Evolutionary conservation across 2,113 vertebrate genomes (phyloP).

Genomic region (Camelus bactrianus): DNA sequence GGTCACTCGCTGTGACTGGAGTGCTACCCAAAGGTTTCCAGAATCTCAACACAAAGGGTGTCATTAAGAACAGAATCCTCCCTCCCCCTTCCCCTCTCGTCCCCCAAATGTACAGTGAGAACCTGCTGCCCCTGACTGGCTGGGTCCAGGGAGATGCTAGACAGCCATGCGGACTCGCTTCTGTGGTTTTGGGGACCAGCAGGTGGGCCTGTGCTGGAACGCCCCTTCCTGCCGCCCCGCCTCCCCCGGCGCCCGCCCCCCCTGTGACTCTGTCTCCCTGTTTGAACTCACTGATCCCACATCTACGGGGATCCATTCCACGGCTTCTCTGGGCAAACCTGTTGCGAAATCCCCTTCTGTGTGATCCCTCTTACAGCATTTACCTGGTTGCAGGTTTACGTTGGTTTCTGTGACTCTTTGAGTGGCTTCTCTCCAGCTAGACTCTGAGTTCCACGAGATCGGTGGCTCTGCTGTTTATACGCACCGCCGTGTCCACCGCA

Average conservation of each 20-base stretch:
- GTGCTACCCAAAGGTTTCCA: background rate
- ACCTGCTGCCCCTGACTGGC: background rate
- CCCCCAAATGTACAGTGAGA: background rate
- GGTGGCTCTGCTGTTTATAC: background rate
- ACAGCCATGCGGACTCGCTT: background rate
- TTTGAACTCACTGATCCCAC: background rate
- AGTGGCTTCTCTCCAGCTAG: background rate
- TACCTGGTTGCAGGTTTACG: background rate
- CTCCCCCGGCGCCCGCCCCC: too few species aligned
- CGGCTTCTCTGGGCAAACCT: background rate
- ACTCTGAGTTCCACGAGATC: background rate
- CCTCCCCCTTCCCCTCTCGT: rapidly evolving
- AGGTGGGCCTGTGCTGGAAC: background rate
- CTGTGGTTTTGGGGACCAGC: background rate
- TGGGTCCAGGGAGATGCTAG: too few species aligned
- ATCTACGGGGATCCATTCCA: rapidly evolving
- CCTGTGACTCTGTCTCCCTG: too few species aligned
- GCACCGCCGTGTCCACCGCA: rapidly evolving
- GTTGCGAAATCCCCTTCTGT: background rate
- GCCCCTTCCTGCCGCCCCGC: rapidly evolving
- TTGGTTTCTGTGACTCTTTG: background rate
- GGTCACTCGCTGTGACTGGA: background rate
- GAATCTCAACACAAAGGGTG: background rate
- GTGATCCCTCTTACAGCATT: background rate
- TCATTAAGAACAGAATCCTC: background rate